Evolutionary conservation across 2,113 vertebrate genomes (phyloP).

Genomic region (Corythaixoides concolor): DNA sequence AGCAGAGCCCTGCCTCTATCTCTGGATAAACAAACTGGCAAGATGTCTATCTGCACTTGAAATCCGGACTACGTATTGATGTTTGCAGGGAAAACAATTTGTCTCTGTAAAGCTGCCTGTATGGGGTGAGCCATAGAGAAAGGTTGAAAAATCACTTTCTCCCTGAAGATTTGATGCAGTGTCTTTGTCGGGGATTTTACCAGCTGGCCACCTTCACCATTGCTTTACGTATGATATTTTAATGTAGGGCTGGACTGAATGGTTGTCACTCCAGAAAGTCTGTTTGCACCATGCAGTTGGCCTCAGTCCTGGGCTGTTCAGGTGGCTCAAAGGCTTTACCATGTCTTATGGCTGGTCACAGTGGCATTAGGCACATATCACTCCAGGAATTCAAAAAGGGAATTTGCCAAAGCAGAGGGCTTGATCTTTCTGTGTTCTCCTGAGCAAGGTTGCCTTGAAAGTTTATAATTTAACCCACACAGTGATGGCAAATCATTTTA

Average conservation of each 20-base stretch:
- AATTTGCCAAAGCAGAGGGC: not conserved
- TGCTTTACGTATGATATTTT: not conserved
- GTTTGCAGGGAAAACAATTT: not conserved
- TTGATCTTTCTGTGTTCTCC: not conserved
- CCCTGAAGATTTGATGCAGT: not conserved
- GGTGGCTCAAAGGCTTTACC: not conserved
- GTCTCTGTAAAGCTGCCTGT: not conserved
- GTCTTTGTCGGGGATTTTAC: not conserved
- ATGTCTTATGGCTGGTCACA: rapidly evolving
- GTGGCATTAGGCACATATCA: not conserved
- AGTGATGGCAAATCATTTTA: not conserved
- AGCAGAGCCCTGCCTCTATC: not conserved
- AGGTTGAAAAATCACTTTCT: not conserved
- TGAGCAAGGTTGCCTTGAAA: not conserved
- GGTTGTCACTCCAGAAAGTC: not conserved
- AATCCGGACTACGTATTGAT: not conserved
- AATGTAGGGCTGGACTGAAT: not conserved
- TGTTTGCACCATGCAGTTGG: rapidly evolving
- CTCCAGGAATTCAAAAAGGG: not conserved
- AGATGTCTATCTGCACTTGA: not conserved
- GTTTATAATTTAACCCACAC: not conserved
- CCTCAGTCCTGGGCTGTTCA: not conserved
- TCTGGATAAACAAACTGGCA: not conserved
- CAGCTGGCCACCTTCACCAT: not conserved
- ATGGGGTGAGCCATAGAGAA: not conserved